phyloP scores from a whole-genome alignment of 2,797 vertebrate genomes.

The Pogoniulus pusillus region DNA sequence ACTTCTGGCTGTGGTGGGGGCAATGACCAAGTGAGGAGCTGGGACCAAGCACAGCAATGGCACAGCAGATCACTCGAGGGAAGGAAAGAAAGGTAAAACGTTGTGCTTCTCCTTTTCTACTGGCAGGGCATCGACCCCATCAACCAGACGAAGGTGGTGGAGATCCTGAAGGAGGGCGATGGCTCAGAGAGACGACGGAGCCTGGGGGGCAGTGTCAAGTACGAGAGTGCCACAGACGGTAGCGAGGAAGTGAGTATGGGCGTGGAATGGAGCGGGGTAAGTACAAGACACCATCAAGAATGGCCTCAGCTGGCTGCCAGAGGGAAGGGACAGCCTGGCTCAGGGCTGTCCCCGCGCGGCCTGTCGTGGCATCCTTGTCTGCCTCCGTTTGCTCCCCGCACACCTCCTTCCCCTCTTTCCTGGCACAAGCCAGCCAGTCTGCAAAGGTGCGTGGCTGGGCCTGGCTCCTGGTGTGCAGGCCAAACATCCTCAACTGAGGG shows the following conservation, averaged over 20 bases:
- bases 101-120: background rate
- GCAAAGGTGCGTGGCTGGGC: background rate
- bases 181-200: conserved; percentile 84
- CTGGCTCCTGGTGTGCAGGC: background rate
- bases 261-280: conserved; percentile 98
- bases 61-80: background rate
- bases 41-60: background rate
- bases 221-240: conserved; percentile 89
- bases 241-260: conserved; percentile 98
- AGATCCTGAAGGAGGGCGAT: conserved; percentile 93
- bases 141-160: conserved; percentile 93
- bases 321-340: conserved; percentile 52
- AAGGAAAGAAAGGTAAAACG: background rate
- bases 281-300: conserved; percentile 89
- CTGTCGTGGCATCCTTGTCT: conserved; percentile 71
- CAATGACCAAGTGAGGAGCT: background rate
- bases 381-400: conserved; percentile 59
- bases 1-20: background rate
- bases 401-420: conserved; percentile 44
- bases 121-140: conserved; percentile 92
- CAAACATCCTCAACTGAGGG: background rate
- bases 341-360: conserved; percentile 43
- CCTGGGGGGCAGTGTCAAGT: conserved; percentile 87
- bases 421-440: conserved; percentile 15
- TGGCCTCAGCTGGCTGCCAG: conserved; percentile 61